Conservation (phyloP, 1,140 invertebrate genomes). For the Euura lappo region DNA sequence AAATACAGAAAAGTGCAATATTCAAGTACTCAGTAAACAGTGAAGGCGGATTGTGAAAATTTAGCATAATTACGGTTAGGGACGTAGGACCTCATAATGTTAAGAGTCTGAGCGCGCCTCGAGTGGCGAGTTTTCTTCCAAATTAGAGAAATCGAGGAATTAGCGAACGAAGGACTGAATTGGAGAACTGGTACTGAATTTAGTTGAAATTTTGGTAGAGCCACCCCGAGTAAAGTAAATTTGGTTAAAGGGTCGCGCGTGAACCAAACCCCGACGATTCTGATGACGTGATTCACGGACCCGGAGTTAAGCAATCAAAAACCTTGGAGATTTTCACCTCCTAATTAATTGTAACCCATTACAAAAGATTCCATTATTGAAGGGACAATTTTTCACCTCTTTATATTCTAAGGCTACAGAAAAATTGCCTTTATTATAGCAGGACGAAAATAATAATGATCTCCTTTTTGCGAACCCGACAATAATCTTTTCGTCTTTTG, state of each 20-base stretch:
- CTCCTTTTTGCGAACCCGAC: background rate
- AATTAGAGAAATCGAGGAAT: background rate
- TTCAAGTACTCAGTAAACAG: no score
- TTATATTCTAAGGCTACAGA: constrained; percentile 3
- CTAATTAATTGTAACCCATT: constrained; percentile 5
- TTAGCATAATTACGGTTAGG: no score
- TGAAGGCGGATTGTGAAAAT: no score
- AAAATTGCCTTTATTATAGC: constrained; percentile 8
- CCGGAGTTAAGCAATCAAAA: background rate
- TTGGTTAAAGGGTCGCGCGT: background rate
- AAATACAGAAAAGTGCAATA: no score
- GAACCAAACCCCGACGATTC: background rate
- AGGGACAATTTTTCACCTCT: constrained; percentile 13
- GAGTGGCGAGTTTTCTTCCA: background rate
- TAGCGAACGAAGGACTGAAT: background rate
- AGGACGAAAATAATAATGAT: background rate
- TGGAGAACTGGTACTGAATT: background rate
- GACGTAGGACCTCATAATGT: no score
- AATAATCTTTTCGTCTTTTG: constrained; percentile 2
- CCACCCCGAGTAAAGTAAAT: background rate
- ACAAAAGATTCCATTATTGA: background rate
- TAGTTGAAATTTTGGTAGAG: background rate
- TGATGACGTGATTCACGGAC: background rate
- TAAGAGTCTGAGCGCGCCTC: no score
- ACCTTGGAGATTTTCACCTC: background rate